Base-by-base conservation (phyloP, 2,797 vertebrate genomes). In the Xenopus petersii region DNA sequence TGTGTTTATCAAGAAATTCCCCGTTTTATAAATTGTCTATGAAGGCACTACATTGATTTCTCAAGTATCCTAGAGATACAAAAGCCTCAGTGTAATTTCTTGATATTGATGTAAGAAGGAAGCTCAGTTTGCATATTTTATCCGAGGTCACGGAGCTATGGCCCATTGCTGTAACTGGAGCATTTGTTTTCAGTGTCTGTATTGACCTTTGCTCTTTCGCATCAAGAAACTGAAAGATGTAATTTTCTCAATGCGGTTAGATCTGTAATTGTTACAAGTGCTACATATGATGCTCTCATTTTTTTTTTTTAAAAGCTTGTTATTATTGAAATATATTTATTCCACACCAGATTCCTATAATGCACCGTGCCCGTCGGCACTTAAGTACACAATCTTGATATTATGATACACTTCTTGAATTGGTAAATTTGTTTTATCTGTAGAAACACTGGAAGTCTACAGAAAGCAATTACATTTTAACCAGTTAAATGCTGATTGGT, bases 121-220 rank as follows among this genome's bases (percentile, higher is more conserved):
- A 70, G 76, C 60, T 64, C 55, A 59, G 60, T 79, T 79, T 79
- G 76, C 76, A 79, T 70, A 62, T 70, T 74, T 74, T 69, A 70
- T 73, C 76, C 51, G 71, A 68, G 75, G 75, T 73, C 76, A 74
- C 61, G 8, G n/a, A 24, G 67, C 33, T 58, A 60, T 74, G 64
- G 70, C 64, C 62, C 49, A 69, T 70, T 65, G 71, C 46, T n/a
- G n/a, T 21, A 59, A 79, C 64, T 71, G 73, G 68, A 70, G 61
- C 61, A 74, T 74, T 79, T 79, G 48, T 73, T 71, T 79, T 64
- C 71, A 59, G 13, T 48, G 65, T 65, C 66, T 74, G 47, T 73
- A 60, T 54, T 70, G 61, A 73, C 75, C 70, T 68, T 47, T 72
- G 64, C 24, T 21, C 76, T 70, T 65, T 21, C 26, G 62, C 60